Percentiles rank a stretch among this genome's conserved stretches.
phyloP scores from a whole-genome alignment of 2,888 invertebrate genomes.

The Linnaemya tessellans region DNA sequence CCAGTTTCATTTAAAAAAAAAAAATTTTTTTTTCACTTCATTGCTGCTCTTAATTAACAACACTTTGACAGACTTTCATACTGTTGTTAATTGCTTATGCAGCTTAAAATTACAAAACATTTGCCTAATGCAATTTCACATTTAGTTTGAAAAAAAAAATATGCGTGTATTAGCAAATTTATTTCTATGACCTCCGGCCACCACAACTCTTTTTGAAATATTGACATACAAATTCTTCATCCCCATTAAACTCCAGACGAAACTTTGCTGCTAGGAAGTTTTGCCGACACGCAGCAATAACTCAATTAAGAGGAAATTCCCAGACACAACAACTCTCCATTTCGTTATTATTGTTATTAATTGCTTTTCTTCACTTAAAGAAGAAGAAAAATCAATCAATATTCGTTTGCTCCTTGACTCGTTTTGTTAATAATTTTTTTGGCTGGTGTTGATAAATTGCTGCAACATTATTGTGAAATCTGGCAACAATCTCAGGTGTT shows the following conservation, averaged over 20 bases:
- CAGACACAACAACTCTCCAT: constrained; percentile 39
- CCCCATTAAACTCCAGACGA: constrained; percentile 5
- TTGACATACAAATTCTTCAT: neutral
- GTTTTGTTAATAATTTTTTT: constrained; percentile 33
- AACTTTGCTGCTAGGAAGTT: neutral
- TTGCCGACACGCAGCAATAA: constrained; percentile 34
- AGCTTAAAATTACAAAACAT: neutral
- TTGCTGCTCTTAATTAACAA: neutral
- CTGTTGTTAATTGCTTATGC: constrained; percentile 3
- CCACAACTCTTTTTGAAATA: neutral
- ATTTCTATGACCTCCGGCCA: constrained; percentile 12
- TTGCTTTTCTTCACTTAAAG: constrained; percentile 51
- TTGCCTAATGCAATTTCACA: neutral
- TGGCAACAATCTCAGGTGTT: constrained; percentile 70
- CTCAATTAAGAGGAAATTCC: constrained; percentile 35
- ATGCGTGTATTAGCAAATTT: constrained; percentile 5
- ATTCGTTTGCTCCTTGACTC: constrained; percentile 37
- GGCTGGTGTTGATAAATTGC: constrained; percentile 38
- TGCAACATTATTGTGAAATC: constrained; percentile 67
- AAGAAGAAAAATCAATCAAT: constrained; percentile 55
- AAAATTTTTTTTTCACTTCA: neutral
- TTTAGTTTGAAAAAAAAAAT: neutral
- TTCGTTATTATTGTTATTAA: constrained; percentile 58
- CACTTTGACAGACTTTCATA: neutral
- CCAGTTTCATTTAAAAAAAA: too few relatives aligned